A percentile compares a stretch with the other conserved stretches of the same genome.
Evolutionary conservation across 2,888 invertebrate genomes (phyloP).

Genomic region (Metopia argyrocephala): DNA sequence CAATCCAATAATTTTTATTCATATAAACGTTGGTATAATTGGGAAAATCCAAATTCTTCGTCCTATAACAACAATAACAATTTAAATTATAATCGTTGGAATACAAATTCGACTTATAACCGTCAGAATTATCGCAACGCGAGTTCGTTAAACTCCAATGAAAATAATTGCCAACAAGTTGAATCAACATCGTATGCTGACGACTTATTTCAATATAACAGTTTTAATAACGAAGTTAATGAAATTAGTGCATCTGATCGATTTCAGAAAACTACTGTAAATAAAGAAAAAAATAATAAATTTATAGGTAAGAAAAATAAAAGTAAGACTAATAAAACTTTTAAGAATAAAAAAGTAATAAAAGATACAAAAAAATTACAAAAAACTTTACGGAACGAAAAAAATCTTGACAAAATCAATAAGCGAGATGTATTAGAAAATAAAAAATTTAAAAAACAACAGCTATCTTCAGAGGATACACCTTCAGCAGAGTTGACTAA

Average conservation of each 20-base stretch:
- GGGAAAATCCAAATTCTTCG: not conserved
- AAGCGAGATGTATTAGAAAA: not conserved
- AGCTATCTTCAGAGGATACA: not conserved
- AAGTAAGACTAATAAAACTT: not conserved
- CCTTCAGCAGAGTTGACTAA: not conserved
- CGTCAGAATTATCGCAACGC: slow-evolving; percentile 20
- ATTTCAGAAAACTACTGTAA: not conserved
- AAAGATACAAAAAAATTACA: not conserved
- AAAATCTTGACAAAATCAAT: too few relatives aligned
- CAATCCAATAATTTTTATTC: slow-evolving; percentile 27
- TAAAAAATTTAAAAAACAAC: not conserved
- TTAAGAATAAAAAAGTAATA: not conserved
- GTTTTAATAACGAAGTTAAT: slow-evolving; percentile 8
- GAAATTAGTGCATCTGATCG: slow-evolving; percentile 1
- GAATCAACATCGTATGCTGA: slow-evolving; percentile 30
- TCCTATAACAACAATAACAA: not conserved
- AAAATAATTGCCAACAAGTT: slow-evolving; percentile 1
- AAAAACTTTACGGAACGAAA: not conserved
- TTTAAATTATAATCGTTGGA: slow-evolving; percentile 28
- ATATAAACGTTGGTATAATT: slow-evolving; percentile 36
- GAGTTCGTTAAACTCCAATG: slow-evolving; percentile 14
- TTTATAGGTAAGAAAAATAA: not conserved
- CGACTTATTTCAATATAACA: slow-evolving; percentile 39
- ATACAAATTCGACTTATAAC: not conserved
- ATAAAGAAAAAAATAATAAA: not conserved